These are phyloP conservation scores for Molossus molossus DNA, from an alignment of 2,797 vertebrate genomes.

Conservation along the genomic window DNA sequence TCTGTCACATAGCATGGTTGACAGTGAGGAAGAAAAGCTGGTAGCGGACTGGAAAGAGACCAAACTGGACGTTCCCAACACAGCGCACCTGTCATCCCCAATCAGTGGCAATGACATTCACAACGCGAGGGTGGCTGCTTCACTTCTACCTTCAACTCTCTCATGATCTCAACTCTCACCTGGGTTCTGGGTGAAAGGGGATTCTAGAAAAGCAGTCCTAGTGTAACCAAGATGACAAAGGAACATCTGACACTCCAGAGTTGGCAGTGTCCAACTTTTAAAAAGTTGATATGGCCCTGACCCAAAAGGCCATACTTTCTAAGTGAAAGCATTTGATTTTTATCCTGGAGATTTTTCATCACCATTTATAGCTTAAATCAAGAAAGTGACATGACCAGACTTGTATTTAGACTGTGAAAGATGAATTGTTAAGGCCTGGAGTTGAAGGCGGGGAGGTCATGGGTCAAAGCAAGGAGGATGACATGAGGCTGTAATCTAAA, in stretches of 20 bases:
- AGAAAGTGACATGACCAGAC: not conserved
- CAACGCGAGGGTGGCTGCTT: not conserved
- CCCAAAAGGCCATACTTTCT: not conserved
- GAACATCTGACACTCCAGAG: not conserved
- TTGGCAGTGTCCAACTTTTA: not conserved
- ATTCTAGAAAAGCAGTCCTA: not conserved
- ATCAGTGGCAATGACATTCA: not conserved
- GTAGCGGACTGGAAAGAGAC: not conserved
- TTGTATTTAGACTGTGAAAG: not conserved
- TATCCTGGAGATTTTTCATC: not conserved
- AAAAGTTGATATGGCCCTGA: not conserved
- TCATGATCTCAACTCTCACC: not conserved
- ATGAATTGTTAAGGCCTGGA: not conserved
- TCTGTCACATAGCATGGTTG: not conserved
- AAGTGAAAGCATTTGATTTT: slow-evolving; percentile 9
- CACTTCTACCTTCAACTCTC: not conserved
- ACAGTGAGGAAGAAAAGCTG: not conserved
- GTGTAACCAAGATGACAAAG: not conserved
- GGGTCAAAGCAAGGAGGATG: not conserved
- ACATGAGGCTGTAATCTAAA: not conserved
- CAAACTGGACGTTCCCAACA: not conserved
- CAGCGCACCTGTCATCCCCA: not conserved
- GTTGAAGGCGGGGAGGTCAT: not conserved
- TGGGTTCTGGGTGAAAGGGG: not conserved
- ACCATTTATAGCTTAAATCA: not conserved